Percentiles rank a stretch among this genome's conserved stretches.
These are phyloP conservation scores for Alligator mississippiensis DNA, from an alignment of 2,113 vertebrate genomes.

Conservation along the genomic window DNA sequence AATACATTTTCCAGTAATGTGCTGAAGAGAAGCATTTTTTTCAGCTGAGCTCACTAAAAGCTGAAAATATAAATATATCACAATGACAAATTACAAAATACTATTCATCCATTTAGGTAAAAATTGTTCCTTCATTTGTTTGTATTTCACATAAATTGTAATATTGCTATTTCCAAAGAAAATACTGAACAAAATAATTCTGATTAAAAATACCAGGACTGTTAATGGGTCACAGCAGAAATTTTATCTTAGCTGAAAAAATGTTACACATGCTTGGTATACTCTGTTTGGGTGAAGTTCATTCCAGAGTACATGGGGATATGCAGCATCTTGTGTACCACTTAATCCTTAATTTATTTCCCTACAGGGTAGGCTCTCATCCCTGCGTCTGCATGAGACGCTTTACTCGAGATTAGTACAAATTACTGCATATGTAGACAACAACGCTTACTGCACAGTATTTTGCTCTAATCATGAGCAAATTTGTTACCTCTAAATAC, in stretches of 20 bases:
- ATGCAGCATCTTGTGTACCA: not conserved
- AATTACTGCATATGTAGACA: too few species aligned
- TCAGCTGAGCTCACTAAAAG: slow-evolving; percentile 70
- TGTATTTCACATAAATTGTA: slow-evolving; percentile 73
- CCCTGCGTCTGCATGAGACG: too few species aligned
- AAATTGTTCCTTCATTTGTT: slow-evolving; percentile 72
- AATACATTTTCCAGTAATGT: slow-evolving; percentile 73
- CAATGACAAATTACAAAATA: slow-evolving; percentile 75
- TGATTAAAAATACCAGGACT: slow-evolving; percentile 69
- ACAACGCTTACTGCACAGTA: too few species aligned
- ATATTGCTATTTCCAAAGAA: slow-evolving; percentile 73
- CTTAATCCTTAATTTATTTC: not conserved
- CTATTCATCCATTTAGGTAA: slow-evolving; percentile 67
- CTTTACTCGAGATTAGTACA: too few species aligned
- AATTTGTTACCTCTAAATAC: too few species aligned
- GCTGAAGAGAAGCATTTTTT: slow-evolving; percentile 70
- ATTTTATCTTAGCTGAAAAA: slow-evolving; percentile 67
- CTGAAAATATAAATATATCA: slow-evolving; percentile 78
- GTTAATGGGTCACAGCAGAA: slow-evolving; percentile 68
- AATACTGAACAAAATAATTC: slow-evolving; percentile 73
- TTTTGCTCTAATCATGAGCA: too few species aligned
- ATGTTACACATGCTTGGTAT: not conserved
- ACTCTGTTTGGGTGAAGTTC: slow-evolving; percentile 27
- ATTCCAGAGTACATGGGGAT: not conserved
- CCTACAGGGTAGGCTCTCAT: not conserved